Evolutionary conservation across 2,113 vertebrate species (phyloP).

Genomic region (Ranitomeya imitator): DNA sequence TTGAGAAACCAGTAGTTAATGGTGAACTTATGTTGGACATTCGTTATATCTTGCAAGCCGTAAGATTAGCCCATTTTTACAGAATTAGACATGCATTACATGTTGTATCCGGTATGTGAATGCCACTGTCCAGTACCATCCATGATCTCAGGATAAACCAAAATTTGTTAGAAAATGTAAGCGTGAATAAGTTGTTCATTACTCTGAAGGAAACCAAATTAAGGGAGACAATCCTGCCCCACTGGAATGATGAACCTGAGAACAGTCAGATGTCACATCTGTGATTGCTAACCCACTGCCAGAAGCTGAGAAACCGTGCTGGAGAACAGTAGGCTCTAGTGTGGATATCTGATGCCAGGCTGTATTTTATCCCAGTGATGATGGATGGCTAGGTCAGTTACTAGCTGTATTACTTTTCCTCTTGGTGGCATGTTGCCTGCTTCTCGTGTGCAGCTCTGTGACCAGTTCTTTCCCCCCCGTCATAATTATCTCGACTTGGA

Average conservation of each 20-base stretch:
- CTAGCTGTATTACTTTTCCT: slow-evolving; percentile 53
- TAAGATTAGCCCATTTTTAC: neutral
- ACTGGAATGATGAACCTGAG: slow-evolving; percentile 37
- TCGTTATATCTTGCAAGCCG: neutral
- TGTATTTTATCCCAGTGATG: slow-evolving; percentile 59
- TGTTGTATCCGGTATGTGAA: neutral
- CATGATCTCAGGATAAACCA: neutral
- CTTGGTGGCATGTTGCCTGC: slow-evolving; percentile 47
- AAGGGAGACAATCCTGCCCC: slow-evolving; percentile 33
- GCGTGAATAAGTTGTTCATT: slow-evolving; percentile 12
- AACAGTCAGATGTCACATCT: slow-evolving; percentile 60
- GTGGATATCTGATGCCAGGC: slow-evolving; percentile 55
- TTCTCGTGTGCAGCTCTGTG: slow-evolving; percentile 55
- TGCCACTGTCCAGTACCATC: slow-evolving; percentile 1
- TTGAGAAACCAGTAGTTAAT: too few species aligned
- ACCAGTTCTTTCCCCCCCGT: slow-evolving; percentile 43
- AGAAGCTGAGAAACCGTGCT: slow-evolving; percentile 58
- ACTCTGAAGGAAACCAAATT: neutral
- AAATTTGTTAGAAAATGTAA: neutral
- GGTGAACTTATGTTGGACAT: too few species aligned
- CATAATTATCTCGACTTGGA: slow-evolving; percentile 54
- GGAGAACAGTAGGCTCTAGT: slow-evolving; percentile 57
- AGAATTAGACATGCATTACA: neutral
- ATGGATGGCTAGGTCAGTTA: slow-evolving; percentile 56
- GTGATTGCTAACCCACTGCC: slow-evolving; percentile 63